Evolutionary conservation across 1,140 invertebrate genomes (phyloP).

Genomic region (Brevipalpus yothersi): DNA sequence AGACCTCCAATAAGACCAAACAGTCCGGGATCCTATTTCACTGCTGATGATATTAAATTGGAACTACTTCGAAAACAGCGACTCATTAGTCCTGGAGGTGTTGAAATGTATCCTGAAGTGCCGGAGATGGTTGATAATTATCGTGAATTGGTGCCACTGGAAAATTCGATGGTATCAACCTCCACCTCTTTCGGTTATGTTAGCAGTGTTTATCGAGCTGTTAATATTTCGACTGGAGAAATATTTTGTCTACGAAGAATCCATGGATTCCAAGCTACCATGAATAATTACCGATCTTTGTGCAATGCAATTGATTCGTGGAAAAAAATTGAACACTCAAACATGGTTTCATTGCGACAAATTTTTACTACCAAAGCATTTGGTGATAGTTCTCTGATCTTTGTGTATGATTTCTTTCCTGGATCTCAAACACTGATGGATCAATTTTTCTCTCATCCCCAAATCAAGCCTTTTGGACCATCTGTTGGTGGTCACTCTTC

Average conservation of each 20-base stretch:
- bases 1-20: neutral
- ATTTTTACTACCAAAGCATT: conserved; percentile 87
- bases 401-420: conserved; percentile 88
- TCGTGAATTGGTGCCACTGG: conserved; percentile 59
- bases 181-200: conserved; percentile 38
- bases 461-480: neutral
- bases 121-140: conserved; percentile 69
- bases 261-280: conserved; percentile 30
- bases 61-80: conserved; percentile 1
- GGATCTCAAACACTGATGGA: conserved; percentile 59
- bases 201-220: conserved; percentile 71
- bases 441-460: conserved; percentile 40
- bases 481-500: neutral
- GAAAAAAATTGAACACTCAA: conserved; percentile 77
- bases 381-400: conserved; percentile 79
- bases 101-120: conserved; percentile 30
- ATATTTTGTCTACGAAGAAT: conserved; percentile 64
- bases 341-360: conserved; percentile 68
- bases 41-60: conserved; percentile 2
- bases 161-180: conserved; percentile 31
- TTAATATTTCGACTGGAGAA: conserved; percentile 58
- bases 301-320: conserved; percentile 38
- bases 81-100: neutral
- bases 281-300: conserved; percentile 6
- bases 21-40: conserved; percentile 3